Evolutionary conservation across 2,797 vertebrate genomes (phyloP), one percentile per base, ranked within the genome.

Genomic region (Ctenopoma kingsleyae): DNA sequence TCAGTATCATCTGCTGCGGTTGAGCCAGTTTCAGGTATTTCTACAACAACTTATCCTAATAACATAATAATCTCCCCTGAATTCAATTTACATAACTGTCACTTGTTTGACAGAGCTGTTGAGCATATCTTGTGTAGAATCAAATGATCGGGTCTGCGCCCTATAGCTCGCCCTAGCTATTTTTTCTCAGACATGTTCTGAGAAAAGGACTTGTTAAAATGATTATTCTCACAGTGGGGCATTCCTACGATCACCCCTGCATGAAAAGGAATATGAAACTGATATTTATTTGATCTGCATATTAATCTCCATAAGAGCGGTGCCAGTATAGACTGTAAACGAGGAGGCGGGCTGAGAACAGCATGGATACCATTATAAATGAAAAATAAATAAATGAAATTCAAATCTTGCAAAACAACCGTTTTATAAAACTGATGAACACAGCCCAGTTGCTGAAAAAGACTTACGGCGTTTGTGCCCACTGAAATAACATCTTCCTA

Each of bases 281-380:
- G 38, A 71, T 81, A 82, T 84, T 80, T 68, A 73, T 74, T 64
- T 30, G 38, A 58, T 60, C 25, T 71, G 78, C 74, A 82, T 71
- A 73, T 81, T 76, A 6, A 72, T 79, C 67, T 49, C 53, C 74
- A 68, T 73, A 41, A 19, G 51, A 15, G 17, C 9, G 17, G 12
- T 17, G 52, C 20, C 9, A 15, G 17, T 47, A 8, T 36, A 46
- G 57, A 49, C 62, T 80, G 50, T 50, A 61, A 75, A 78, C 65
- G 64, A 75, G 44, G 51, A 62, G 30, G 57, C 27, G 61, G 44
- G 54, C 30, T 48, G 2, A 59, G 59, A 22, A 53, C 23, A 17
- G 38, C 11, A 32, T 50, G 64, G 46, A n/a, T 20, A 48, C 12
- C 3, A 32, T 54, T 53, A 53, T 10, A 65, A 61, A 74, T 40